Base-by-base conservation (phyloP, 2,888 invertebrate genomes). In the Matsumyia berberina region DNA sequence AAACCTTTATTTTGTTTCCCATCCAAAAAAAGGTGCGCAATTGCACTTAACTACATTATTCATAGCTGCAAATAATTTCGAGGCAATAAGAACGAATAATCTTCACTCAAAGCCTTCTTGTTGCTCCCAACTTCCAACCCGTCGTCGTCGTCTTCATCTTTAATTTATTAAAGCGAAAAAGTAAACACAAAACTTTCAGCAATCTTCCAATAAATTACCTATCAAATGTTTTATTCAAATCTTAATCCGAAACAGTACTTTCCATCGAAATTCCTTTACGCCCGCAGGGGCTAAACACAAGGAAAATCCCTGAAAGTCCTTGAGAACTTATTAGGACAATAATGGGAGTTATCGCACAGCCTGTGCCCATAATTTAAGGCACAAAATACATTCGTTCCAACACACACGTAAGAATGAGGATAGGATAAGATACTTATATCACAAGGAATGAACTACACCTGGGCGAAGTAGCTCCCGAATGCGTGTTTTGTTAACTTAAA, bases 181-280 rank as follows among this genome's bases (percentile, higher is more conserved):
- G 35, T 39, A 39, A 49, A 29, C 37, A 29, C 37, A 76, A 57
- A 46, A 66, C 64, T 70, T 69, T 42, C 9, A 60, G 24, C 19
- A 69, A 62, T 74, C 46, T 5, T 31, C 39, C 11, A 66, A 60
- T 51, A 53, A 66, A 58, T 70, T 76, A 69, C 42, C 12, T 58
- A 64, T 58, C 39, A 51, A 57, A 70, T 77, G 73, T 64, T 73
- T 78, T 73, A 83, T 73, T 78, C 73, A 83, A 72, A 73, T 24
- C 60, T 39, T 57, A 31, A 77, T 77, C 66, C 37, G 51, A 24
- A 4, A 72, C 64, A 77, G 69, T 76, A 49, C 44, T 46, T 57
- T 57, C 31, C 39, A 49, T 29, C n/a, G 46, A 29, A 35, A 46
- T 66, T 49, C n/a, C 51, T 29, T 57, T 19, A 33, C 58, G 19